phyloP scores from a whole-genome alignment of 2,797 vertebrate genomes.

The Meda fulgida region DNA sequence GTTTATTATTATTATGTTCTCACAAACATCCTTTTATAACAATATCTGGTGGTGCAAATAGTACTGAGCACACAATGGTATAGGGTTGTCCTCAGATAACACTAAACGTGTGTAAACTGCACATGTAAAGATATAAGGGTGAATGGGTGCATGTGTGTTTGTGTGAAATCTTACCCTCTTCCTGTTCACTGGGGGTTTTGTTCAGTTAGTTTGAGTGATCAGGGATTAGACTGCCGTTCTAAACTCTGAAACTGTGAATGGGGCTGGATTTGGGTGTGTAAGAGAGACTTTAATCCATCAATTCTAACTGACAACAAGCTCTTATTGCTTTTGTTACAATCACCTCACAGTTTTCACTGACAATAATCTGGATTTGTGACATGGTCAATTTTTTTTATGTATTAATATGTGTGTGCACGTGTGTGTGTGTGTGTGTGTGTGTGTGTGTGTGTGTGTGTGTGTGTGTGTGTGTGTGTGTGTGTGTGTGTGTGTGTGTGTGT shows the following conservation, averaged over 20 bases:
- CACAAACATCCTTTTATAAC: neutral
- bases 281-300: conserved; percentile 12
- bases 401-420: neutral
- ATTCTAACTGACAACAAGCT: neutral
- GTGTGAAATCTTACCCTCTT: conserved; percentile 5
- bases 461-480: conserved; percentile 6
- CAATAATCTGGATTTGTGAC: conserved; percentile 36
- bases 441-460: conserved; percentile 5
- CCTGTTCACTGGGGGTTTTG: neutral
- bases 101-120: neutral
- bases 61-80: neutral
- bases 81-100: neutral
- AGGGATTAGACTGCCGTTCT: conserved; percentile 10
- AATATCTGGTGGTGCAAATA: neutral
- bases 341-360: neutral
- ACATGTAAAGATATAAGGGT: neutral
- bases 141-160: neutral
- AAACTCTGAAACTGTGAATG: conserved; percentile 12
- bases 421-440: neutral
- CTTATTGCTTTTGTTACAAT: neutral
- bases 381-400: neutral
- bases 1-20: neutral
- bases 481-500: neutral
- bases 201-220: conserved; percentile 18
- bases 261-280: conserved; percentile 2